Evolutionary conservation across 2,113 vertebrate species (phyloP).

Genomic region (Zootoca vivipara): DNA sequence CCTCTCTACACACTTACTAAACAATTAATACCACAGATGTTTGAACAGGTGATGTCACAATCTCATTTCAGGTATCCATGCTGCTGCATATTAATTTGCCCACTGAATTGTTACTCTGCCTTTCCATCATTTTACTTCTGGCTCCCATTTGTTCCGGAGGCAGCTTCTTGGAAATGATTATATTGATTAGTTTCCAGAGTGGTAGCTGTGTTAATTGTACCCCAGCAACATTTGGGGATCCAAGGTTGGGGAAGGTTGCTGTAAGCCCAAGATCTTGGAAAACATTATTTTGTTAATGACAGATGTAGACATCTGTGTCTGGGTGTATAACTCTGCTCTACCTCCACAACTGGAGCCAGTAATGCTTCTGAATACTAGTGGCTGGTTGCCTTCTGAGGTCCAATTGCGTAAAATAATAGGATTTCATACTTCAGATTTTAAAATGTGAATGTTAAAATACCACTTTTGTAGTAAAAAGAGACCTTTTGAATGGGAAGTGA

Average conservation of each 20-base stretch:
- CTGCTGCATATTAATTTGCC: background rate
- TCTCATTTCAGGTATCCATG: background rate
- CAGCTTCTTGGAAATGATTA: accelerated
- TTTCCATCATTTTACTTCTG: constrained; percentile 2
- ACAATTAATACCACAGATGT: background rate
- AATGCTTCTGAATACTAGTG: background rate
- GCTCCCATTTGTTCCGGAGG: accelerated
- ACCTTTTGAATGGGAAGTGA: background rate
- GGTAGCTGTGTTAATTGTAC: no score
- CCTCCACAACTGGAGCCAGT: no score
- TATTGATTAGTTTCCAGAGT: background rate
- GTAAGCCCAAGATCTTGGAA: no score
- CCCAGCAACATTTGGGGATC: no score
- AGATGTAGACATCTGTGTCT: no score
- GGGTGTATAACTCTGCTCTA: no score
- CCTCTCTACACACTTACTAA: background rate
- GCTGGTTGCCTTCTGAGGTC: constrained; percentile 27
- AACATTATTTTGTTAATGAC: no score
- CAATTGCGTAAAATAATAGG: constrained; percentile 19
- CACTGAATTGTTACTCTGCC: background rate
- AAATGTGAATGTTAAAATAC: background rate
- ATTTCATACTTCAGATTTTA: constrained; percentile 25
- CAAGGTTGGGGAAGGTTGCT: no score
- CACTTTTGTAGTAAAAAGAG: background rate
- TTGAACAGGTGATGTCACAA: accelerated